These are phyloP conservation scores for Bombus waltoni DNA, from an alignment of 1,140 invertebrate species.

Conservation along the genomic window DNA sequence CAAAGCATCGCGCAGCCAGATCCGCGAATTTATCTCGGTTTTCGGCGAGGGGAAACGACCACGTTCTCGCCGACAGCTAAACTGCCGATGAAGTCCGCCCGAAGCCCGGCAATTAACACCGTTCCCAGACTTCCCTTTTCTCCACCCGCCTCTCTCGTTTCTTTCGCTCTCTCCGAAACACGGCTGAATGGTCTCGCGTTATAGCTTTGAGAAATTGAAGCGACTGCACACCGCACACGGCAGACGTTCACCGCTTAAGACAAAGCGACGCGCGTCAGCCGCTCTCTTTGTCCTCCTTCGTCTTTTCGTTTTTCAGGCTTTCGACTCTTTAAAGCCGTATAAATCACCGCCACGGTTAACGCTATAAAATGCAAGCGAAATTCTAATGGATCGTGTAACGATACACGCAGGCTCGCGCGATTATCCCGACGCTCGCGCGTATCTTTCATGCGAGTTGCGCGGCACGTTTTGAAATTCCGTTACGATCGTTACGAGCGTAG, in stretches of 20 bases:
- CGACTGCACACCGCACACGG: background rate
- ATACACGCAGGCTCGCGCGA: background rate
- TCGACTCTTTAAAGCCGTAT: background rate
- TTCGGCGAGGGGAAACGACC: background rate
- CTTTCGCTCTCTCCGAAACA: background rate
- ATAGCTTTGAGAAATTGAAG: constrained; percentile 44
- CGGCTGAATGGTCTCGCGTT: constrained; percentile 24
- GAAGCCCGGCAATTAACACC: constrained; percentile 47
- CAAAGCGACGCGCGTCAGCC: constrained; percentile 24
- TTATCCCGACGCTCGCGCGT: background rate
- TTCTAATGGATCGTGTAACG: no score
- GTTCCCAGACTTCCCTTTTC: constrained; percentile 3
- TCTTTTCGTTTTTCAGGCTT: background rate
- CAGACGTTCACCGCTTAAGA: constrained; percentile 32
- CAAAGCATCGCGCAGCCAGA: constrained; percentile 1
- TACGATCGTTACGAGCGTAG: no score
- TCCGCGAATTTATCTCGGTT: constrained; percentile 32
- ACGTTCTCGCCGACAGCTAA: background rate
- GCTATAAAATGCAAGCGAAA: background rate
- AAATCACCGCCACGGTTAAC: background rate
- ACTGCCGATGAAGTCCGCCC: constrained; percentile 12
- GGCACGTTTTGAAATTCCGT: no score
- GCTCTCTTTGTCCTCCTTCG: background rate
- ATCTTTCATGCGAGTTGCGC: no score
- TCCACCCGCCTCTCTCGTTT: background rate